These are phyloP conservation scores for Echiichthys vipera DNA, from an alignment of 2,797 vertebrate genomes.

Conservation along the genomic window DNA sequence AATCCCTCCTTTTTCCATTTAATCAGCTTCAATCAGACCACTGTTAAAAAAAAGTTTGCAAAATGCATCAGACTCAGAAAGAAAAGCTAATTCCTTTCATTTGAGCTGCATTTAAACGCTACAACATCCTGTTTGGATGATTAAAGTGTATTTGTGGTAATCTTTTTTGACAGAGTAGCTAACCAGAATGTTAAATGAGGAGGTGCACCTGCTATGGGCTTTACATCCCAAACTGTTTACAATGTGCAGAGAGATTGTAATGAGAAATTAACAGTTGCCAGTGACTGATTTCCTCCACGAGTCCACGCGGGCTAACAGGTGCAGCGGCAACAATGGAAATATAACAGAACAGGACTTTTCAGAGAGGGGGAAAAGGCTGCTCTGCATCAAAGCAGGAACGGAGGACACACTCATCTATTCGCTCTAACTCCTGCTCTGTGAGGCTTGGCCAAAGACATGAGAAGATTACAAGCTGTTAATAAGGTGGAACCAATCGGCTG, in stretches of 20 bases:
- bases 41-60: neutral
- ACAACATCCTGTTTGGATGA: neutral
- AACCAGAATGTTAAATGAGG: conserved; percentile 13
- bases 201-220: conserved; percentile 60
- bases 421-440: conserved; percentile 71
- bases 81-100: neutral
- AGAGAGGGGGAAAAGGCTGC: conserved; percentile 65
- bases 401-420: conserved; percentile 68
- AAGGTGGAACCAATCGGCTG: conserved; percentile 96
- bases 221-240: conserved; percentile 45
- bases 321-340: conserved; percentile 77
- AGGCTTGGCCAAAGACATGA: conserved; percentile 90
- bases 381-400: conserved; percentile 70
- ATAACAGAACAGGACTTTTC: conserved; percentile 70
- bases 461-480: conserved; percentile 99
- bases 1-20: neutral
- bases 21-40: neutral
- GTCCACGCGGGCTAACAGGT: conserved; percentile 81
- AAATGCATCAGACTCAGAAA: neutral
- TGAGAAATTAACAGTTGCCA: conserved; percentile 89
- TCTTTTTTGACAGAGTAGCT: conserved; percentile 5
- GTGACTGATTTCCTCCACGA: conserved; percentile 79
- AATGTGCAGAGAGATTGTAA: conserved; percentile 74
- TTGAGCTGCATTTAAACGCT: neutral
- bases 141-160: neutral